phyloP scores from a whole-genome alignment of 1,140 invertebrate genomes.

The Melanaphis sacchari region DNA sequence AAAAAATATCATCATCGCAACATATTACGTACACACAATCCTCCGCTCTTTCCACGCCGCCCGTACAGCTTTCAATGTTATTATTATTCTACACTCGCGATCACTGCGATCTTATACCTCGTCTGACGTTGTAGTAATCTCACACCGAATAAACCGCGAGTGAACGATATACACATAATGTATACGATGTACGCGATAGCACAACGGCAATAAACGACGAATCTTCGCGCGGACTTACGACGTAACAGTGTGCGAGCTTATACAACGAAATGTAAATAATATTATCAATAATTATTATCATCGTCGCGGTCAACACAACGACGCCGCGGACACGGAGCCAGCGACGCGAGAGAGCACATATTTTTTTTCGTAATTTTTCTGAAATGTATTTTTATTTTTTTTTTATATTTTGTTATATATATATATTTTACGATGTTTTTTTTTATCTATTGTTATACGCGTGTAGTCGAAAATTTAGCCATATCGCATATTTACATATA shows the following conservation, averaged over 20 bases:
- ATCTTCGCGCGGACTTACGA: background rate
- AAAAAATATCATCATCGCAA: background rate
- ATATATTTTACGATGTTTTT: background rate
- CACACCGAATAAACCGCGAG: background rate
- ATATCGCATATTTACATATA: slow-evolving; percentile 2
- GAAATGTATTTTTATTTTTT: background rate
- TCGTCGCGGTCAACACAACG: background rate
- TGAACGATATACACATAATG: background rate
- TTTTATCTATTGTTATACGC: slow-evolving; percentile 22
- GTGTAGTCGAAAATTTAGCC: slow-evolving; percentile 32
- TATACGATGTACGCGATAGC: background rate
- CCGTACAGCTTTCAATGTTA: background rate
- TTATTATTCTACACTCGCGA: background rate
- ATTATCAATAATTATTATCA: background rate
- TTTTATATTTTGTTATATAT: slow-evolving; percentile 27
- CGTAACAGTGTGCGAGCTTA: too few relatives aligned
- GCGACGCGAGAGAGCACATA: background rate
- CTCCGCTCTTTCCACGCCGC: background rate
- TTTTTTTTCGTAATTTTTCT: background rate
- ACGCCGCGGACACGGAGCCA: background rate
- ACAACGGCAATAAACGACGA: background rate
- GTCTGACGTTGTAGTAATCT: background rate
- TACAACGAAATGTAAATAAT: background rate
- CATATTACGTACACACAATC: background rate
- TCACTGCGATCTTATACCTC: background rate